These are phyloP conservation scores for Drosophila novamexicana DNA, from an alignment of 1,140 invertebrate species.

Conservation along the genomic window DNA sequence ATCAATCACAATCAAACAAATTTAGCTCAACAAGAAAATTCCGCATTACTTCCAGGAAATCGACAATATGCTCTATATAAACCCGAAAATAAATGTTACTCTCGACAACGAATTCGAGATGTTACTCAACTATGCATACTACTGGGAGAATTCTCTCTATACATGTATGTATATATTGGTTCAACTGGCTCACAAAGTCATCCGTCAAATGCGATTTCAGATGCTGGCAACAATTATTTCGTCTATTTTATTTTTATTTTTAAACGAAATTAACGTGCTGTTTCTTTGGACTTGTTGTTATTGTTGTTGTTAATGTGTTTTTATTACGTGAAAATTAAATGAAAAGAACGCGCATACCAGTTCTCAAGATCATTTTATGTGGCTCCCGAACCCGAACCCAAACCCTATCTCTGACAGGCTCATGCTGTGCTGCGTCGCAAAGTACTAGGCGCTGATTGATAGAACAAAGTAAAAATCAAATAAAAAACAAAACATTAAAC, in stretches of 20 bases:
- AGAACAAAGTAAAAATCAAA: constrained; percentile 83
- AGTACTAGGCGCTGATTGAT: constrained; percentile 81
- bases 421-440: constrained; percentile 61
- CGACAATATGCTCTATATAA: constrained; percentile 61
- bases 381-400: constrained; percentile 22
- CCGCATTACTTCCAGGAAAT: constrained; percentile 79
- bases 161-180: background rate
- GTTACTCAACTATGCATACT: constrained; percentile 42
- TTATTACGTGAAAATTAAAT: constrained; percentile 65
- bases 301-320: constrained; percentile 70
- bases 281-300: constrained; percentile 46
- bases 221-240: constrained; percentile 70
- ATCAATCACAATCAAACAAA: constrained; percentile 69
- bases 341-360: constrained; percentile 54
- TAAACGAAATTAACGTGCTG: constrained; percentile 67
- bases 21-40: constrained; percentile 51
- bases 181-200: constrained; percentile 34
- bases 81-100: constrained; percentile 17
- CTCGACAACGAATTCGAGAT: constrained; percentile 20
- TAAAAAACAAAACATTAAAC: constrained; percentile 82
- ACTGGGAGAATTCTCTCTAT: constrained; percentile 50
- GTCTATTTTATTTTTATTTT: constrained; percentile 81
- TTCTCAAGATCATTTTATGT: constrained; percentile 71
- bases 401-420: constrained; percentile 34
- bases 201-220: constrained; percentile 73